phyloP scores from a whole-genome alignment of 2,113 vertebrate genomes.

The Morone chrysops region DNA sequence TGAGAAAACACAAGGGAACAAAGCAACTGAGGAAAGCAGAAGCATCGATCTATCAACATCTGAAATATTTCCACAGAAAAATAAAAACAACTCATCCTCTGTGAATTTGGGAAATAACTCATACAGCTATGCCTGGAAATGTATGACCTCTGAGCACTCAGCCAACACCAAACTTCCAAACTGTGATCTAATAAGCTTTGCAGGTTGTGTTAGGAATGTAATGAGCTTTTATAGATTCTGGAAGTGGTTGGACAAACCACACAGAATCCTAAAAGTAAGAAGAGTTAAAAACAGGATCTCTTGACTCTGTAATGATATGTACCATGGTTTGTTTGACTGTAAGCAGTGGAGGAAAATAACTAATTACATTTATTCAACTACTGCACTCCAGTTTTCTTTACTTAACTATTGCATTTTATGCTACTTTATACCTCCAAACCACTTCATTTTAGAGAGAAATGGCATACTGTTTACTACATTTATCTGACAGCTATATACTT shows the following conservation, averaged over 20 bases:
- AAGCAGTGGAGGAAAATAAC: not conserved
- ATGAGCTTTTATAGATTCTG: conserved; percentile 33
- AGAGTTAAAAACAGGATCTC: not conserved
- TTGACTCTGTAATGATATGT: not conserved
- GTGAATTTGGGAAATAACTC: conserved; percentile 19
- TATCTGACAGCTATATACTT: not conserved
- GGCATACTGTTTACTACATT: not conserved
- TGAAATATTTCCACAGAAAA: conserved; percentile 39
- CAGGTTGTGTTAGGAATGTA: conserved; percentile 39
- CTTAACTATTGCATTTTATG: not conserved
- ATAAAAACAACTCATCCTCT: conserved; percentile 12
- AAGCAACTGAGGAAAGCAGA: not conserved
- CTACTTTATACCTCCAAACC: not conserved
- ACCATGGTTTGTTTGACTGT: not conserved
- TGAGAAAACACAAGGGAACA: conserved; percentile 18
- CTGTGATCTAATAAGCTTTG: conserved; percentile 17
- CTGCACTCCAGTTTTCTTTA: not conserved
- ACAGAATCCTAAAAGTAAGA: not conserved
- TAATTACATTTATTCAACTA: not conserved
- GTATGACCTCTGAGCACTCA: conserved; percentile 24
- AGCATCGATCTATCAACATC: conserved; percentile 20
- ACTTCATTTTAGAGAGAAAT: not conserved
- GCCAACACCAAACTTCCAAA: conserved; percentile 12
- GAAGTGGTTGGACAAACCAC: not conserved
- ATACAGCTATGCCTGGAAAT: conserved; percentile 10